These are phyloP conservation scores for Pristionchus mayeri DNA, from an alignment of 2,888 invertebrate species.

Conservation along the genomic window DNA sequence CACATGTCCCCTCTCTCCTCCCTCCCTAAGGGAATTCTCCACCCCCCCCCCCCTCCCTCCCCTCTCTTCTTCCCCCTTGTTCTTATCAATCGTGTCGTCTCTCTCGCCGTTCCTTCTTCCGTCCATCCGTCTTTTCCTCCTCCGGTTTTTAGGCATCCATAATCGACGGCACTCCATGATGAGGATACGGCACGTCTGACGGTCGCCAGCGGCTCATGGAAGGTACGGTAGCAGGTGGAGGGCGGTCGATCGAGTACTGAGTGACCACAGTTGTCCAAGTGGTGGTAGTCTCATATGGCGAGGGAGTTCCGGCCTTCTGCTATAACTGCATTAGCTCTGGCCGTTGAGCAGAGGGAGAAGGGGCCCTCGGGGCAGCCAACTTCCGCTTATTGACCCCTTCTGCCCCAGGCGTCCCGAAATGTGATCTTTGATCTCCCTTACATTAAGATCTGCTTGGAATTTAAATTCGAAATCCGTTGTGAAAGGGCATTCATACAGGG, in stretches of 20 bases:
- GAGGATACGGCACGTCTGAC: background rate
- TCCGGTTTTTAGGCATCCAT: background rate
- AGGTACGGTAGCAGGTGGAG: background rate
- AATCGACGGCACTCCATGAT: background rate
- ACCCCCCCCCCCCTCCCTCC: background rate
- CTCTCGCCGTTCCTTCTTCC: background rate
- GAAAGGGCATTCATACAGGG: too few species aligned
- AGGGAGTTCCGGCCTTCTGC: background rate
- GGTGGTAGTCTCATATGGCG: too few species aligned
- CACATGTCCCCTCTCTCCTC: conserved; percentile 1
- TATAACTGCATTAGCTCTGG: background rate
- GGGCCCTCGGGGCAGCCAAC: background rate
- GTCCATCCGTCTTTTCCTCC: conserved; percentile 38
- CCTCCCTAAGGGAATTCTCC: background rate
- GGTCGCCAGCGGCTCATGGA: background rate
- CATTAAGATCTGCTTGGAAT: too few species aligned
- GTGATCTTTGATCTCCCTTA: too few species aligned
- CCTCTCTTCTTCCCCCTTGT: background rate
- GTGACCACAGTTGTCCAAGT: too few species aligned
- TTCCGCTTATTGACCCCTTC: too few species aligned
- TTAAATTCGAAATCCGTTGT: too few species aligned
- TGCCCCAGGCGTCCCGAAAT: too few species aligned
- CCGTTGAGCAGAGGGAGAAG: background rate
- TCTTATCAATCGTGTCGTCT: conserved; percentile 34
- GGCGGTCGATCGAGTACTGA: too few species aligned